Percentiles rank a stretch among this genome's conserved stretches.
These are phyloP conservation scores for Zaprionus taronus DNA, from an alignment of 1,140 invertebrate species.

Conservation along the genomic window DNA sequence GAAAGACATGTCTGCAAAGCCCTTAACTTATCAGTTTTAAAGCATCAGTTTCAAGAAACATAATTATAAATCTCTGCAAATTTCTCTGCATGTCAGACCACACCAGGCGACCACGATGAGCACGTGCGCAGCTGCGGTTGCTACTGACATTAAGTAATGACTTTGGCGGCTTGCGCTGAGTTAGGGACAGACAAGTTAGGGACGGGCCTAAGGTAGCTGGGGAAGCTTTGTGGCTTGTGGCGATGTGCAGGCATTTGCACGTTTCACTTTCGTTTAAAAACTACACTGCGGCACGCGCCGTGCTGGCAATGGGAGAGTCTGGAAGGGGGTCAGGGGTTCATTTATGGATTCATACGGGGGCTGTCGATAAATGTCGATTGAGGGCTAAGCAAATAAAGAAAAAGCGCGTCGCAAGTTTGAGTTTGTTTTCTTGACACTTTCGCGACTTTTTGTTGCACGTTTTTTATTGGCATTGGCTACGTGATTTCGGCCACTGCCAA, in stretches of 20 bases:
- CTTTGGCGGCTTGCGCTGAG: slow-evolving; percentile 1
- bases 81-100: slow-evolving; percentile 14
- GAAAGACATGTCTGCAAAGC: not conserved
- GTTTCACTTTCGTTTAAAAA: slow-evolving; percentile 69
- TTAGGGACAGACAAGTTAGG: not conserved
- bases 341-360: slow-evolving; percentile 40
- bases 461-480: slow-evolving; percentile 68
- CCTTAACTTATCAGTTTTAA: not conserved
- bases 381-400: slow-evolving; percentile 73
- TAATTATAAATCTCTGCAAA: not conserved
- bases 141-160: slow-evolving; percentile 40
- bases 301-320: slow-evolving; percentile 2
- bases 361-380: slow-evolving; percentile 36
- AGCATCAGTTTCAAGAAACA: not conserved
- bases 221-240: not conserved
- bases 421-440: slow-evolving; percentile 76
- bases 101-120: slow-evolving; percentile 25
- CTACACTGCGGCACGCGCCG: slow-evolving; percentile 46
- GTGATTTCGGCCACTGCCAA: slow-evolving; percentile 67
- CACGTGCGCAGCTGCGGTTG: slow-evolving; percentile 33
- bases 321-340: not conserved
- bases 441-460: slow-evolving; percentile 44
- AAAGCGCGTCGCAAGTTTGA: slow-evolving; percentile 64
- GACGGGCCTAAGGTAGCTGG: not conserved
- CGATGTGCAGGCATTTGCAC: slow-evolving; percentile 66